These are phyloP conservation scores for Python bivittatus DNA, from an alignment of 2,113 vertebrate species.

Conservation along the genomic window DNA sequence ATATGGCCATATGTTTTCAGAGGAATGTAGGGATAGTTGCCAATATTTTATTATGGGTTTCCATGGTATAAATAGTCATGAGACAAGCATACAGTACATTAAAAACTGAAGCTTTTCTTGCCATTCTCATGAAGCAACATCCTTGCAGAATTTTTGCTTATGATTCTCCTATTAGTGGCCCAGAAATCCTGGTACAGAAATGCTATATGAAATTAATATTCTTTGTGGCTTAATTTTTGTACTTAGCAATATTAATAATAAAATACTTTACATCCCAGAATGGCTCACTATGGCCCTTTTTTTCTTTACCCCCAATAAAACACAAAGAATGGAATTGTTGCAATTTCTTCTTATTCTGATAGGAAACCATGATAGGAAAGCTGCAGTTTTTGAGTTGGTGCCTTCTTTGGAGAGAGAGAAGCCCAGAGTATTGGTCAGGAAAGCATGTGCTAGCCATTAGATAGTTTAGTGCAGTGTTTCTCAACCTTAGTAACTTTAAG, in stretches of 20 bases:
- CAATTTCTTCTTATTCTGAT: neutral
- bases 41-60: neutral
- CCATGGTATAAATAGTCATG: neutral
- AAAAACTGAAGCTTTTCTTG: neutral
- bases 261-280: neutral
- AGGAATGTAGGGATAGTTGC: neutral
- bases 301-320: neutral
- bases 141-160: neutral
- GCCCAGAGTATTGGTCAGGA: neutral
- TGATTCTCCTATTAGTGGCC: neutral
- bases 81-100: neutral
- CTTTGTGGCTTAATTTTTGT: neutral
- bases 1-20: neutral
- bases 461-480: too few relatives aligned
- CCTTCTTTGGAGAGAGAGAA: neutral
- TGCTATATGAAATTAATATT: neutral
- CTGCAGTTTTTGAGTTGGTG: neutral
- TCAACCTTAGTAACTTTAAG: too few relatives aligned
- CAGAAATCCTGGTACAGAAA: neutral
- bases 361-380: neutral
- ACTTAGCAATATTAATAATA: neutral
- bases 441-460: neutral
- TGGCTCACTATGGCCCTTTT: neutral
- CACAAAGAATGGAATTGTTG: neutral
- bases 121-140: neutral